Conservation (phyloP, 1,140 invertebrate species). For the Trichoplusia ni region DNA sequence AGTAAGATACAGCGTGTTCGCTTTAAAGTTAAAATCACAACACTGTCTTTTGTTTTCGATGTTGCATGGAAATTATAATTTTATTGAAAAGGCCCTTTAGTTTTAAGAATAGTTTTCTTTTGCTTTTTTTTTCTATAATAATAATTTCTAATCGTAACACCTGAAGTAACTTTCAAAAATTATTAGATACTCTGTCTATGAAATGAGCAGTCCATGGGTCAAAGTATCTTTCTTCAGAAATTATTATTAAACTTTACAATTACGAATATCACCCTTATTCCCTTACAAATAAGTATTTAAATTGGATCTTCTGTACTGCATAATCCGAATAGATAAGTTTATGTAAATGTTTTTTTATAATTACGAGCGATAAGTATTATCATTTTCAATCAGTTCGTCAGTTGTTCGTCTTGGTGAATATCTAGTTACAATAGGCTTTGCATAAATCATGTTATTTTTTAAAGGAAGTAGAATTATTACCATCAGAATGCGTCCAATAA, state of each 20-base stretch:
- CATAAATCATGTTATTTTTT: constrained; percentile 61
- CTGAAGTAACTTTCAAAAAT: too few species aligned
- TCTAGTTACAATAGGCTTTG: constrained; percentile 32
- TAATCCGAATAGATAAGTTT: constrained; percentile 40
- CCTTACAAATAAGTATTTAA: neutral
- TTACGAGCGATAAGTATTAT: constrained; percentile 45
- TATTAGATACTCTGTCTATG: neutral
- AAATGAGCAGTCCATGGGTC: constrained; percentile 17
- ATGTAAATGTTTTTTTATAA: constrained; percentile 48
- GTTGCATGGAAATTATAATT: too few species aligned
- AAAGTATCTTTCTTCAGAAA: constrained; percentile 22
- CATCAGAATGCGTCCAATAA: constrained; percentile 63
- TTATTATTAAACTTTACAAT: neutral
- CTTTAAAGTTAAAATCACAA: too few species aligned
- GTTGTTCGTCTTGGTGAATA: constrained; percentile 27
- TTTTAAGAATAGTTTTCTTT: too few species aligned
- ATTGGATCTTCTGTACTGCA: neutral
- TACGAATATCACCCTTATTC: constrained; percentile 13
- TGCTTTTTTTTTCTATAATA: too few species aligned
- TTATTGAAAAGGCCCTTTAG: too few species aligned
- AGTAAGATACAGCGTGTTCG: too few species aligned
- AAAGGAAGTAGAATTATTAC: constrained; percentile 65
- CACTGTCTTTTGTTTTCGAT: too few species aligned
- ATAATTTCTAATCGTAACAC: too few species aligned
- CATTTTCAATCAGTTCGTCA: constrained; percentile 37